Base-by-base conservation (phyloP, 2,888 invertebrate genomes). In the Agonopterix subpropinquella region DNA sequence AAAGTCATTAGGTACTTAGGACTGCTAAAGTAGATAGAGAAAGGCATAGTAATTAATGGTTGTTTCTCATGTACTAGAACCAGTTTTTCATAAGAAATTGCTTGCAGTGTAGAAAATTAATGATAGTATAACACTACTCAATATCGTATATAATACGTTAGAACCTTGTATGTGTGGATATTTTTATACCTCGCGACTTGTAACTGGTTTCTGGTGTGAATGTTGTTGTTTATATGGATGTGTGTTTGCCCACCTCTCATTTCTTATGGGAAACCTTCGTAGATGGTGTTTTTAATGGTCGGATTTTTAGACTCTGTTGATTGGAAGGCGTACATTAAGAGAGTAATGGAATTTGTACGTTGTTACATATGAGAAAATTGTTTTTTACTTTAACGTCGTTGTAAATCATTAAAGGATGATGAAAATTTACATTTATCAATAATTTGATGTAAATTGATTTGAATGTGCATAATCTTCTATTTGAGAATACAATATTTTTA, bases 81-180 rank as follows among this genome's bases (percentile, higher is more conserved):
- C 69, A 73, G 77, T 76, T 76, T 75, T 77, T 71, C 70, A 64
- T 69, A 72, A 70, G 70, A 75, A 76, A 78, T 75, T 69, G 65
- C 65, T 66, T 66, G 67, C 61, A 57, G 63, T 65, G 68, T 58
- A 55, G 60, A 59, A 68, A 73, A 78, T 77, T 72, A 73, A 75
- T 73, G 69, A 73, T 72, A 67, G 65, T 61, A 68, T 52, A 53
- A 53, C 52, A 46, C 44, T 35, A 48, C 53, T 50, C 42, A 48
- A 48, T 51, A 9, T 18, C 50, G 36, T 37, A 57, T 50, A 11
- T 42, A 42, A 11, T 13, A 13, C 13, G 39, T 28, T 41, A 10
- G 42, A 11, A 36, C 28, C 11, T 41, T 28, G 44, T 7, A n/a
- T 11, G 41, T 41, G 48, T 48, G 49, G 45, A 47, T 47, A 50